A percentile compares a stretch with the other conserved stretches of the same genome.
Conservation (phyloP, 1,140 invertebrate species). For the Calosoma granatense region DNA sequence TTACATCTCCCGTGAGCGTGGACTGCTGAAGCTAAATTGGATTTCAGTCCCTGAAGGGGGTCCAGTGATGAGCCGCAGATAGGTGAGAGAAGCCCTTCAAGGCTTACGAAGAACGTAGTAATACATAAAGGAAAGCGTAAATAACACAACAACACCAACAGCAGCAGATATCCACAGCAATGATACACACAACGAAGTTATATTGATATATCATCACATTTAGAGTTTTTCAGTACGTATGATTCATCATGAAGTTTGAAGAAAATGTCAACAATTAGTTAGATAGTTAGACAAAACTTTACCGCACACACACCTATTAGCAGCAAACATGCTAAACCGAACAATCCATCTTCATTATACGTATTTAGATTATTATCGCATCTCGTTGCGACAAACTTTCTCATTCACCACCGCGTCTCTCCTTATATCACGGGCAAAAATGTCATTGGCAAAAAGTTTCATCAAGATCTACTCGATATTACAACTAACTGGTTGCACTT, state of each 20-base stretch:
- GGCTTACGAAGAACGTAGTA: neutral
- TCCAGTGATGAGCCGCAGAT: slow-evolving; percentile 10
- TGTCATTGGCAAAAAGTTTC: neutral
- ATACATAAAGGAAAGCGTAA: neutral
- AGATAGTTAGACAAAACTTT: neutral
- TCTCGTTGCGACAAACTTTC: neutral
- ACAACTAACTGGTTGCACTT: neutral
- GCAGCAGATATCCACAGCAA: neutral
- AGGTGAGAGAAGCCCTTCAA: neutral
- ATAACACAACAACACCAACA: neutral
- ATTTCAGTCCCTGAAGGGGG: slow-evolving; percentile 24
- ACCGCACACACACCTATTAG: neutral
- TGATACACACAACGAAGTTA: too few species aligned
- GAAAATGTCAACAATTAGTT: neutral
- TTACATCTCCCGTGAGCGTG: neutral
- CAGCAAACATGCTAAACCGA: neutral
- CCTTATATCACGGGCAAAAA: neutral
- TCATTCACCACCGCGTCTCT: neutral
- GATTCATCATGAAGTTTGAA: neutral
- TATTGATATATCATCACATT: too few species aligned
- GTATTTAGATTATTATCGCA: neutral
- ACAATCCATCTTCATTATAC: slow-evolving; percentile 3
- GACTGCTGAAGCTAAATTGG: slow-evolving; percentile 26
- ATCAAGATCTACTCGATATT: slow-evolving; percentile 3
- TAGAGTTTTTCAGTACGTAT: neutral